Evolutionary conservation across 2,113 vertebrate species (phyloP), one percentile per base, ranked within the genome.

Genomic region (Hippocampus comes): DNA sequence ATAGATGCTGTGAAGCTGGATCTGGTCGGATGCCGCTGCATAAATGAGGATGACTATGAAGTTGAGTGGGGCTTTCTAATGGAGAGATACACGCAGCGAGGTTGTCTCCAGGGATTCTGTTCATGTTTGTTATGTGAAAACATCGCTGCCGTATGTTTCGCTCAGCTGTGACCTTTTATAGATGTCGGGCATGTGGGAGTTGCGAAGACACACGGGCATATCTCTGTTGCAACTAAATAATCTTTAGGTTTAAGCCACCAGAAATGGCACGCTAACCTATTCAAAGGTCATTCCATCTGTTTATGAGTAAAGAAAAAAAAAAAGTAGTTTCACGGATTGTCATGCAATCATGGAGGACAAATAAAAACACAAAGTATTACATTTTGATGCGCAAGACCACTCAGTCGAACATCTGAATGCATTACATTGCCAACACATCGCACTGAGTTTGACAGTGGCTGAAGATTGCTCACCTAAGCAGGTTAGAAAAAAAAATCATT

Each of bases 151-250:
- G 63, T 85, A 66, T 48, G 12, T 82, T 84, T 87, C 83, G 69
- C 86, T 74, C 68, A 68, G 75, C 72, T 8, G 80, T 88, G 89
- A 90, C 86, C 87, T 90, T 89, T 89, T 72, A 80, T 69, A 60
- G 82, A 86, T 83, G 76, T 71, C 74, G 72, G 79, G 70, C 72
- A 81, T 79, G 72, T 65, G 63, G 68, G 75, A 83, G 75, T 71
- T 66, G 57, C 73, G 4, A 69, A 66, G 68, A 71, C 27, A 67
- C 70, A 76, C 74, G 74, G 82, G 72, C 78, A 73, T 38, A 69
- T 65, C 55, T 70, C 69, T 70, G 66, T 42, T 76, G 68, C 43
- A 81, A 75, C 79, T 68, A 66, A 68, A 82, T 79, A 53, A 75
- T 78, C 42, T 77, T 79, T 57, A 60, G 67, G 66, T 78, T 73